phyloP scores from a whole-genome alignment of 2,113 vertebrate species.

The Zosterops pallidus region DNA sequence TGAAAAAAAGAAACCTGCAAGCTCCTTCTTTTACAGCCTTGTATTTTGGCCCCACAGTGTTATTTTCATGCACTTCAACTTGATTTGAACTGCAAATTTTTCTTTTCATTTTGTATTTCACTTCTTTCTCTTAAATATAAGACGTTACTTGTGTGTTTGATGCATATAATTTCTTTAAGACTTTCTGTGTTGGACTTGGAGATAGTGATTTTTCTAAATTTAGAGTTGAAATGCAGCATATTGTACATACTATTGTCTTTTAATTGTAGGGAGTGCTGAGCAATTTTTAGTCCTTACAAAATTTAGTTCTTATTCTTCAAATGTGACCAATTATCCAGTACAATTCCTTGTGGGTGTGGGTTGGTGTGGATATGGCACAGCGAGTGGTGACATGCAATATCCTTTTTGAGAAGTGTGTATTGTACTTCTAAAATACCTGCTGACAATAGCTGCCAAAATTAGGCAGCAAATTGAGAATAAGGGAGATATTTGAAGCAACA shows the following conservation, averaged over 20 bases:
- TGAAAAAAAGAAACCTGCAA: background rate
- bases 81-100: background rate
- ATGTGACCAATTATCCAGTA: constrained; percentile 27
- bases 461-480: background rate
- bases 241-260: background rate
- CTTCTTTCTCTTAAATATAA: background rate
- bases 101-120: background rate
- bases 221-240: background rate
- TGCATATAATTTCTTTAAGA: background rate
- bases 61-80: constrained; percentile 1
- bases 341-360: constrained; percentile 1
- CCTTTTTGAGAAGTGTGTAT: background rate
- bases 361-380: constrained; percentile 11
- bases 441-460: constrained; percentile 31
- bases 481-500: background rate
- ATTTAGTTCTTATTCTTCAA: constrained; percentile 12
- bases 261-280: constrained; percentile 24
- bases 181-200: background rate
- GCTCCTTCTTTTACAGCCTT: background rate
- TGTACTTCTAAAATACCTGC: constrained; percentile 1
- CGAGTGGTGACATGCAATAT: background rate
- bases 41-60: background rate
- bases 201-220: constrained; percentile 44
- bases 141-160: background rate
- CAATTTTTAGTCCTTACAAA: constrained; percentile 19